Percentiles rank a stretch among this genome's conserved stretches.
phyloP scores from a whole-genome alignment of 1,140 invertebrate species.

The Acromyrmex echinatior region DNA sequence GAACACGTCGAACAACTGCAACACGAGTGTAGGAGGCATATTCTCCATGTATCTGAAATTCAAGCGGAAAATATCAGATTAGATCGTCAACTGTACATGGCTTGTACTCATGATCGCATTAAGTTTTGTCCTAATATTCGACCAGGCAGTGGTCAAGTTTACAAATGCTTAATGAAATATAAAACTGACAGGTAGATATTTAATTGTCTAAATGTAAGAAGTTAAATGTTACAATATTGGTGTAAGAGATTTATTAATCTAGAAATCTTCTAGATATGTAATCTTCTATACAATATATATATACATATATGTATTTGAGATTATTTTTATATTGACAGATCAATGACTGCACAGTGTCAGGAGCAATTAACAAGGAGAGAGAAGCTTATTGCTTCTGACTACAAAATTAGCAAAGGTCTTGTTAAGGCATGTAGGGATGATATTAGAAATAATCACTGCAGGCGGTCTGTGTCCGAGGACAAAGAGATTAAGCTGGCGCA shows the following conservation, averaged over 20 bases:
- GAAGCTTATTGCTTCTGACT: slow-evolving; percentile 96
- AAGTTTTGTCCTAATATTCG: slow-evolving; percentile 90
- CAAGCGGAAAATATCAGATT: slow-evolving; percentile 97
- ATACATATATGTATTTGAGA: too few species aligned
- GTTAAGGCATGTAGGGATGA: slow-evolving; percentile 96
- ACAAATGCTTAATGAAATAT: slow-evolving; percentile 96
- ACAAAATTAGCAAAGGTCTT: slow-evolving; percentile 95
- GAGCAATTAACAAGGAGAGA: slow-evolving; percentile 95
- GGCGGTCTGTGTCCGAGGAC: slow-evolving; percentile 92
- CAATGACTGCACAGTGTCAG: slow-evolving; percentile 91
- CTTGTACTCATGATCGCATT: slow-evolving; percentile 95
- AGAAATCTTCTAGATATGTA: not conserved
- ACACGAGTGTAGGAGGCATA: slow-evolving; percentile 91
- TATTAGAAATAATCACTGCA: slow-evolving; percentile 93
- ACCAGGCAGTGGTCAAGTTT: slow-evolving; percentile 93
- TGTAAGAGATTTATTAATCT: not conserved
- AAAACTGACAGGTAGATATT: slow-evolving; percentile 89
- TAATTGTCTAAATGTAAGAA: not conserved
- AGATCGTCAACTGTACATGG: slow-evolving; percentile 95
- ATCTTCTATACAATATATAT: too few species aligned
- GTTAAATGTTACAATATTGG: not conserved
- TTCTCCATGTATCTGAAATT: slow-evolving; percentile 94
- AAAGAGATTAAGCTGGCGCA: slow-evolving; percentile 95
- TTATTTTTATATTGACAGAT: slow-evolving; percentile 73
- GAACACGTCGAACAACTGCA: slow-evolving; percentile 88